Evolutionary conservation across 1,140 invertebrate genomes (phyloP), one percentile per base, ranked within the genome.

Genomic region (Micrasema minimum): DNA sequence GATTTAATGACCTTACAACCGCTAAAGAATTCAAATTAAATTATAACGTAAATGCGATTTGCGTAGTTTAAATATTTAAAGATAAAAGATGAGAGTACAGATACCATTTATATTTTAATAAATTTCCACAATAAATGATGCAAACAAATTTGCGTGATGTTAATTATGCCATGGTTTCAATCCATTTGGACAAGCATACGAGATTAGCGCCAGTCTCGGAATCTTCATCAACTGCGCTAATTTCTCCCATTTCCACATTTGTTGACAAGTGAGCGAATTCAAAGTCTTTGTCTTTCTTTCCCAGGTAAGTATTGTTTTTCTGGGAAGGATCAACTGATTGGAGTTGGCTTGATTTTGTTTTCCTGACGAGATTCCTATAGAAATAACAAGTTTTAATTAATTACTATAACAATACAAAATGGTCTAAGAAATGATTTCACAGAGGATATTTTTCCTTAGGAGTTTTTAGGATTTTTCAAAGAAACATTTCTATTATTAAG

Each of bases 201-300:
- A 91, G 81, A 71, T 90, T 86, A 43, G 82, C 80, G 6, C 82
- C 78, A 14, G 82, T 84, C 18, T 88, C 84, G 43, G 85, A 82
- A 76, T 88, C 87, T 67, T 87, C 86, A 61, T 87, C 85, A 69
- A 83, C 87, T 0, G 89, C 89, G 70, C 87, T 90, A 53, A 87
- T 86, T 82, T 96, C 93, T 5, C 85, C 88, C 81, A 96, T 90
- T 20, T 94, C 88, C 5, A 96, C 86, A 72, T 88, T 87, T 35
- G 87, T 87, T 59, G 84, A 81, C 1, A 95, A 78, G 76, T 93
- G 90, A 9, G 87, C 83, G 80, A 96, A 96, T 76, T 91, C 89
- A 83, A 96, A 96, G 76, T 95, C 91, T 77, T 91, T 92, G 64
- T 90, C 91, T 11, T 82, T 77, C 79, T 90, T 91, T 35, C 93